Evolutionary conservation across 2,113 vertebrate species (phyloP).

Genomic region (Phalacrocorax carbo): DNA sequence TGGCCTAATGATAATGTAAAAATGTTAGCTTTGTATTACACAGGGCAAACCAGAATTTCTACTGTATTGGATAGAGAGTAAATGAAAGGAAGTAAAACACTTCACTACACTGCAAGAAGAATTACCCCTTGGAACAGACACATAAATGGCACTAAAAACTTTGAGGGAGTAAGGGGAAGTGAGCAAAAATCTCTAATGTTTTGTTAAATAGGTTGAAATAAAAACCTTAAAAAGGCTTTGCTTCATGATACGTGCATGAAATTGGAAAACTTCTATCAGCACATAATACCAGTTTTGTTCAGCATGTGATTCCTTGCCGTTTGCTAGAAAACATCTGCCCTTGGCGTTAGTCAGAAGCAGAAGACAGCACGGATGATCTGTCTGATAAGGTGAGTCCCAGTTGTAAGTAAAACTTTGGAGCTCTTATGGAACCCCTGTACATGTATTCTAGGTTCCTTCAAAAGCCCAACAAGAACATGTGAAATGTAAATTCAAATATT

Average conservation of each 20-base stretch:
- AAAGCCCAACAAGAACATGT: background rate
- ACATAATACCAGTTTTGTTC: background rate
- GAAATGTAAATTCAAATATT: background rate
- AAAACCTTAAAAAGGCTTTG: background rate
- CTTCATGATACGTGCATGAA: background rate
- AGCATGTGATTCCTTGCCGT: background rate
- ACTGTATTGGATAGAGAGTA: background rate
- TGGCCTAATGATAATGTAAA: background rate
- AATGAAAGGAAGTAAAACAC: background rate
- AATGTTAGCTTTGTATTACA: background rate
- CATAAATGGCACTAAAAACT: background rate
- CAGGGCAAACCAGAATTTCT: background rate
- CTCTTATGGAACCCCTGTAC: background rate
- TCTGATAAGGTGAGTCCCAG: background rate
- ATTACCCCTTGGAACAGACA: background rate
- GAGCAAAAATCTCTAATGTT: background rate
- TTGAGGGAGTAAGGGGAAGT: background rate
- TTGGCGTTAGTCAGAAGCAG: background rate
- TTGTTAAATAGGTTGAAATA: background rate
- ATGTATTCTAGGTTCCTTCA: background rate
- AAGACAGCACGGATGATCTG: background rate
- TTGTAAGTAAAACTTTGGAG: background rate
- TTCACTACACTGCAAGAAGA: background rate
- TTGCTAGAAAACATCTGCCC: background rate
- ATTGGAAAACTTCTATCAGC: background rate